These are phyloP conservation scores for Ptychobarbus kaznakovi DNA, from an alignment of 2,797 vertebrate genomes.

Conservation along the genomic window DNA sequence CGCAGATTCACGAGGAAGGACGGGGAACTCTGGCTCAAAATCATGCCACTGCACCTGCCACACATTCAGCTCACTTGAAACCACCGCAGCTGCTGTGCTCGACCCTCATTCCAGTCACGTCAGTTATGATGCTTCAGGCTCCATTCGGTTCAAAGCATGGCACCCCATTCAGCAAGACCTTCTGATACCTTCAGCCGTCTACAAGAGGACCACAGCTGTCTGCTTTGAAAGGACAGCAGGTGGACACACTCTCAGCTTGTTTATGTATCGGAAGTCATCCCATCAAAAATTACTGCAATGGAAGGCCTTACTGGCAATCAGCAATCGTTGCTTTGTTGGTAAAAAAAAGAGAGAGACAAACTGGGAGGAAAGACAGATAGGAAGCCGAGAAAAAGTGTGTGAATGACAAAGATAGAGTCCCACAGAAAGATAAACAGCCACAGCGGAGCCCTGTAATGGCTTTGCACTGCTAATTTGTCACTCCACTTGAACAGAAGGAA, in stretches of 20 bases:
- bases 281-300: background rate
- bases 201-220: constrained; percentile 67
- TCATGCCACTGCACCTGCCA: constrained; percentile 68
- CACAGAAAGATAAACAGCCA: constrained; percentile 66
- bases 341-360: background rate
- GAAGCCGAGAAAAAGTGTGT: constrained; percentile 58
- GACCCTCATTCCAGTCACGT: constrained; percentile 28
- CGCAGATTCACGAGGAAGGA: constrained; percentile 6
- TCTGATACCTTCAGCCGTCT: constrained; percentile 66
- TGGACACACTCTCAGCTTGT: constrained; percentile 50
- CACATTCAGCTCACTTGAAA: constrained; percentile 53
- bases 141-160: constrained; percentile 69
- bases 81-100: constrained; percentile 65
- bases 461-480: constrained; percentile 71
- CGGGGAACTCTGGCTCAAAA: constrained; percentile 55
- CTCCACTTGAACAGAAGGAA: constrained; percentile 67
- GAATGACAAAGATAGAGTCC: constrained; percentile 71
- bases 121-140: constrained; percentile 66
- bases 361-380: constrained; percentile 36
- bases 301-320: background rate
- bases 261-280: constrained; percentile 33
- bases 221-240: constrained; percentile 63
- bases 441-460: constrained; percentile 66
- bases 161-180: constrained; percentile 59
- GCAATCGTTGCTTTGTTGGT: background rate